Base-by-base conservation (phyloP, 2,888 invertebrate species). In the Melieria omissa region DNA sequence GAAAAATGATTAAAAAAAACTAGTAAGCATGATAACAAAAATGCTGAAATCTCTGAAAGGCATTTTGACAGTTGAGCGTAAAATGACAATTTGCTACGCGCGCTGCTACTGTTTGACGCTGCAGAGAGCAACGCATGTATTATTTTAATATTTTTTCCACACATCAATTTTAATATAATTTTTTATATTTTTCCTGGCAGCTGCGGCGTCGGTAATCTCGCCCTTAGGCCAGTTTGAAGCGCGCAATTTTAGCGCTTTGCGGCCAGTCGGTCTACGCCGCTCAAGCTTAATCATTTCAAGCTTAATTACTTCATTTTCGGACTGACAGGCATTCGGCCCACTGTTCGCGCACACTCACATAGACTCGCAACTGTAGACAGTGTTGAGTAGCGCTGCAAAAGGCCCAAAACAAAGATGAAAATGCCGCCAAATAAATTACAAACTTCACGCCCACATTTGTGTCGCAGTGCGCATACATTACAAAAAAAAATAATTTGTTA, bases 81-180 rank as follows among this genome's bases (percentile, higher is more conserved):
- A n/a, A 52, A 52, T 52, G 52, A n/a, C 52, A 52, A 52, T 52
- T 52, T 52, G 52, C 52, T 52, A 52, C 52, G 52, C 52, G 14
- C 12, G 52, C 14, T 52, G 52, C 52, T 52, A 52, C 52, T 52
- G 52, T 52, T 52, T 52, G n/a, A 8, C 12, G 52, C 14, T 12
- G 29, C 29, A 29, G 29, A 29, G 29, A 29, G 29, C 29, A 29
- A 29, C 29, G 29, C 3, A 29, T 29, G 29, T 29, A 29, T 29
- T 29, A 2, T 29, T 29, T 29, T 29, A 29, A 29, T 29, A 29
- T 29, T 29, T 29, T 1, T 29, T 29, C 29, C 29, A 2, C 29
- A 29, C 29, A 29, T 29, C 29, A 29, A 29, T 29, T 29, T 29
- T 29, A 29, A 29, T 10, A 49, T 49, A 10, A 10, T 10, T 49